These are phyloP conservation scores for Pangasius krempfi DNA, from an alignment of 2,797 vertebrate genomes.

Conservation along the genomic window DNA sequence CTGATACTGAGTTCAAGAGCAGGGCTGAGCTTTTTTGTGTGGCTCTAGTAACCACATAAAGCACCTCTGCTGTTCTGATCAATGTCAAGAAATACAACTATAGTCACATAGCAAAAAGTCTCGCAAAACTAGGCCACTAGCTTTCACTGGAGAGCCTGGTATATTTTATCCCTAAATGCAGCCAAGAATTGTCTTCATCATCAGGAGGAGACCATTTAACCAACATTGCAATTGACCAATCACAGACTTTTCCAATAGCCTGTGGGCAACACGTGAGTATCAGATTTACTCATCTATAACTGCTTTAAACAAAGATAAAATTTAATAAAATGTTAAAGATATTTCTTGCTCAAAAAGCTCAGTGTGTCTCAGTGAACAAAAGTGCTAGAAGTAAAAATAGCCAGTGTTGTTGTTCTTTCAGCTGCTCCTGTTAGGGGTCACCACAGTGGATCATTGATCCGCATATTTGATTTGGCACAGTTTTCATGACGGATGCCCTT, in stretches of 20 bases:
- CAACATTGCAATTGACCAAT: not conserved
- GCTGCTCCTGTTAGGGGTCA: no score
- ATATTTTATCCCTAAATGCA: not conserved
- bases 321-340: not conserved
- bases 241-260: not conserved
- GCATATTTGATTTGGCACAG: no score
- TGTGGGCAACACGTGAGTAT: not conserved
- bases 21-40: not conserved
- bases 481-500: no score
- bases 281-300: not conserved
- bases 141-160: not conserved
- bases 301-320: not conserved
- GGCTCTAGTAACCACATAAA: conserved; percentile 6
- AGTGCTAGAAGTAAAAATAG: not conserved
- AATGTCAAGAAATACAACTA: conserved; percentile 4
- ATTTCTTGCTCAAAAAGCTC: not conserved
- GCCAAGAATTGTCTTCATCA: not conserved
- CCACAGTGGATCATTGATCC: no score
- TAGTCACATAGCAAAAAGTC: not conserved
- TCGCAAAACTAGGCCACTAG: not conserved
- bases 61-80: conserved; percentile 7
- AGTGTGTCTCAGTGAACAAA: not conserved
- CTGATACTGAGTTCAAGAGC: conserved; percentile 21
- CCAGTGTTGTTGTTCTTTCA: not conserved
- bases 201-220: not conserved